Conservation (phyloP, 2,113 vertebrate species). For the Chinchilla lanigera region DNA sequence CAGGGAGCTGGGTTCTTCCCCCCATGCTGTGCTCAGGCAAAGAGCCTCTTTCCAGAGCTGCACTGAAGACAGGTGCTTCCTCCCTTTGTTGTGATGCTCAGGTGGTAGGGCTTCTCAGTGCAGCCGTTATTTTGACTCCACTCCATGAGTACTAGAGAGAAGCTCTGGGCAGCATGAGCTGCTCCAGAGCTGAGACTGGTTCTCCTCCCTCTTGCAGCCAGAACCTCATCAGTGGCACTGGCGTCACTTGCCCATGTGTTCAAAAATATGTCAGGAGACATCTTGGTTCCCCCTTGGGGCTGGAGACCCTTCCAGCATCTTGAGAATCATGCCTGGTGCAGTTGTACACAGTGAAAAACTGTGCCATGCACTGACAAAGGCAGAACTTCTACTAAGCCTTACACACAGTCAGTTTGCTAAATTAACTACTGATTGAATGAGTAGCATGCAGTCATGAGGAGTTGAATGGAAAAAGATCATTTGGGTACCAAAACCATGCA, state of each 20-base stretch:
- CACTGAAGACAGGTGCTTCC: background rate
- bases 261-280: background rate
- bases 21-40: accelerated
- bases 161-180: accelerated
- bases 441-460: background rate
- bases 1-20: background rate
- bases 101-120: background rate
- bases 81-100: background rate
- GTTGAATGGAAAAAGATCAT: background rate
- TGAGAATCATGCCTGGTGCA: accelerated
- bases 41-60: background rate
- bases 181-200: too few species aligned
- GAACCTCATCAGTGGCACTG: background rate
- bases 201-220: background rate
- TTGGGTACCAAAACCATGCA: too few species aligned
- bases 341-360: accelerated
- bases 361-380: accelerated
- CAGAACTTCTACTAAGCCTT: background rate
- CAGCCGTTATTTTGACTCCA: accelerated
- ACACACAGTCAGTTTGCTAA: background rate
- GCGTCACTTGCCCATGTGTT: accelerated
- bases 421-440: background rate
- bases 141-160: background rate
- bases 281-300: background rate
- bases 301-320: too few species aligned